phyloP scores from a whole-genome alignment of 2,113 vertebrate species.

The Spermophilus dauricus region DNA sequence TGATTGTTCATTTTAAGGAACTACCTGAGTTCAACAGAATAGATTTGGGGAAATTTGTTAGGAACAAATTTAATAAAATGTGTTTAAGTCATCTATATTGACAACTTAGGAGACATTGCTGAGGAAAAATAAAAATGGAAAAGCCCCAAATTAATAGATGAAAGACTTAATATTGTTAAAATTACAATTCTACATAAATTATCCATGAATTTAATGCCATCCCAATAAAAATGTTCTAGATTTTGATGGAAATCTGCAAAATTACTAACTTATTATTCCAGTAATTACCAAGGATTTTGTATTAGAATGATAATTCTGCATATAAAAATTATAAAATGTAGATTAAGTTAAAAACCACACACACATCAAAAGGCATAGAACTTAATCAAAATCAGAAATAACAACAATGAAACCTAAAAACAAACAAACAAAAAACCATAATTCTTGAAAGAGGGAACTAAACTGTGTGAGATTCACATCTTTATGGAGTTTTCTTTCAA shows the following conservation, averaged over 20 bases:
- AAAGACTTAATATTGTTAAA: not conserved
- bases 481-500: not conserved
- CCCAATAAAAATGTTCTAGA: not conserved
- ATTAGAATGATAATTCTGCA: not conserved
- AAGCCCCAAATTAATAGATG: not conserved
- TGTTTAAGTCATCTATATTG: not conserved
- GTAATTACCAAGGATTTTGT: not conserved
- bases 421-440: not conserved
- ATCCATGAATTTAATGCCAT: not conserved
- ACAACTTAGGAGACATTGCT: not conserved
- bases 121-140: not conserved
- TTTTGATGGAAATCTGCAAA: not conserved
- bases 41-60: not conserved
- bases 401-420: not conserved
- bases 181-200: not conserved
- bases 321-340: not conserved
- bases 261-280: not conserved
- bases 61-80: not conserved
- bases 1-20: not conserved
- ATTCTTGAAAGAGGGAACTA: not conserved
- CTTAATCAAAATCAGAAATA: slow-evolving; percentile 22
- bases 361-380: not conserved
- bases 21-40: not conserved
- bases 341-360: not conserved
- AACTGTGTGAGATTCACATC: not conserved